Evolutionary conservation across 2,797 vertebrate species (phyloP).

Genomic region (Sebastes aleutianus): DNA sequence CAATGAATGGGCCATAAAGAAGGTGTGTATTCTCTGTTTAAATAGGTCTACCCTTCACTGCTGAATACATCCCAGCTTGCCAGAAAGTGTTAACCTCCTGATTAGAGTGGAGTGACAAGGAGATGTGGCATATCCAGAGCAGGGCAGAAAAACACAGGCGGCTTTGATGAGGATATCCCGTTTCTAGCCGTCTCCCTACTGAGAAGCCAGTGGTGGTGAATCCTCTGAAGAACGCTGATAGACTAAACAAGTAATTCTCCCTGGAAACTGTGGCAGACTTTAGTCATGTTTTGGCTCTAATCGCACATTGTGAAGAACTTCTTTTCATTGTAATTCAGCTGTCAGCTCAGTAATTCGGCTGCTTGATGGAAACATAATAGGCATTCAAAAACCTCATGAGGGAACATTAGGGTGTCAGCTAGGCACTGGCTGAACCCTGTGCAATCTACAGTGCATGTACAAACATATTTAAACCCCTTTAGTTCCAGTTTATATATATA

Average conservation of each 20-base stretch:
- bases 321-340: constrained; percentile 26
- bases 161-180: constrained; percentile 38
- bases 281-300: constrained; percentile 39
- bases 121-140: neutral
- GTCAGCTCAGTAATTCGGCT: constrained; percentile 22
- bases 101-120: constrained; percentile 18
- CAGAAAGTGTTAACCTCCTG: constrained; percentile 12
- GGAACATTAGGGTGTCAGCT: constrained; percentile 4
- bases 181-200: constrained; percentile 2
- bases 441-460: neutral
- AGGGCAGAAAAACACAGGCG: constrained; percentile 6
- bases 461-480: neutral
- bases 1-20: neutral
- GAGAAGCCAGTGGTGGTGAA: constrained; percentile 5
- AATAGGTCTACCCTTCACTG: neutral
- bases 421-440: neutral
- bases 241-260: constrained; percentile 20
- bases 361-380: constrained; percentile 32
- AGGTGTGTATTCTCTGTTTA: neutral
- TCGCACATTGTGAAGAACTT: constrained; percentile 20
- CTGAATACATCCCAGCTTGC: neutral
- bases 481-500: neutral
- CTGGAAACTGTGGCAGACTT: constrained; percentile 13
- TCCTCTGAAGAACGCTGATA: constrained; percentile 18
- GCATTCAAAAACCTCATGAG: constrained; percentile 13